Evolutionary conservation across 1,140 invertebrate species (phyloP).

Genomic region (Sipha flava): DNA sequence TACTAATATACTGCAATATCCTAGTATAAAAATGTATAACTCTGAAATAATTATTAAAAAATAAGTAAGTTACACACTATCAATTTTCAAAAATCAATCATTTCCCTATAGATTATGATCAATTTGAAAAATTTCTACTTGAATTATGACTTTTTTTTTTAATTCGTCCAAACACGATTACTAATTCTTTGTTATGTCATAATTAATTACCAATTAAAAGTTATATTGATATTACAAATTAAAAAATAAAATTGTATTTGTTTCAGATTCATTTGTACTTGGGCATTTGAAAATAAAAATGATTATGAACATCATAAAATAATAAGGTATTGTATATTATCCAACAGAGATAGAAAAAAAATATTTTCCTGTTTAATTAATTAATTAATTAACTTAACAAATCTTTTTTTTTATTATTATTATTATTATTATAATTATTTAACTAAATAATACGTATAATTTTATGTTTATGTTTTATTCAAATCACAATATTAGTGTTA

Average conservation of each 20-base stretch:
- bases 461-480: not conserved
- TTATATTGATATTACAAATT: no score
- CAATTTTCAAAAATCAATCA: no score
- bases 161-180: no score
- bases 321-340: not conserved
- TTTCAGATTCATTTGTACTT: not conserved
- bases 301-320: not conserved
- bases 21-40: no score
- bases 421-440: not conserved
- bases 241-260: not conserved
- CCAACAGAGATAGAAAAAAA: not conserved
- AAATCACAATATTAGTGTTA: not conserved
- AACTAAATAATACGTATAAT: not conserved
- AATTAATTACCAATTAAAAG: no score
- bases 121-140: no score
- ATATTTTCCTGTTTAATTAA: not conserved
- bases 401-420: not conserved
- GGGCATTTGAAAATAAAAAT: not conserved
- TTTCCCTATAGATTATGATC: no score
- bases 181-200: no score
- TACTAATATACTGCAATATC: no score
- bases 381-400: not conserved
- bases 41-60: no score
- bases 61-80: no score
- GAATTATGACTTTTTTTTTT: no score